phyloP scores from a whole-genome alignment of 37 sponge, comb jelly and placozoan genomes.

The Agelas oroides region DNA sequence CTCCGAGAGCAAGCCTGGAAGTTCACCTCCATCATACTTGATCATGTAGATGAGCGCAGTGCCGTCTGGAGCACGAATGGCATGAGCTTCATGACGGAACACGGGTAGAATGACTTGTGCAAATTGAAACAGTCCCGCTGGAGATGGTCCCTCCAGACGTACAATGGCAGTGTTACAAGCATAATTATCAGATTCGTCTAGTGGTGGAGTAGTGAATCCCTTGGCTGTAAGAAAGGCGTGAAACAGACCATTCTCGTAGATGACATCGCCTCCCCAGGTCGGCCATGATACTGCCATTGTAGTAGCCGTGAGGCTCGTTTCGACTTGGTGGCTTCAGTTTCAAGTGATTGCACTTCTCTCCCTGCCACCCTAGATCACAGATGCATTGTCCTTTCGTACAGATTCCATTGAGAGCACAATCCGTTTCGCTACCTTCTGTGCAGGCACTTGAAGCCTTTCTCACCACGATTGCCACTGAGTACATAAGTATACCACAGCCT shows the following conservation, averaged over 20 bases:
- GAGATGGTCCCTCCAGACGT: no score
- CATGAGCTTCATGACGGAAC: conserved; percentile 3
- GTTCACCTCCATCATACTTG: conserved; percentile 31
- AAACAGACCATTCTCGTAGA: conserved; percentile 1
- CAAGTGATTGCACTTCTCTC: no score
- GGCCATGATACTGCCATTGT: conserved; percentile 19
- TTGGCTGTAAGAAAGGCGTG: not conserved
- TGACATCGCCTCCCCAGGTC: conserved; percentile 13
- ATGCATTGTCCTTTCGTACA: not conserved
- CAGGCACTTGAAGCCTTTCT: not conserved
- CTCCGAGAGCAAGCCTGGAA: conserved; percentile 10
- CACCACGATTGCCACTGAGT: no score
- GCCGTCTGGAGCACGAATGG: conserved; percentile 31
- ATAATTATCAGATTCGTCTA: no score
- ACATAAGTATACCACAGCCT: no score
- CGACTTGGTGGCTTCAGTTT: conserved; percentile 18
- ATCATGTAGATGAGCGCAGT: conserved; percentile 49
- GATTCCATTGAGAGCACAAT: conserved; percentile 4
- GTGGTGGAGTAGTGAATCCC: no score
- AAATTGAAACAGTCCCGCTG: no score
- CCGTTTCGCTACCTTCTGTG: conserved; percentile 3
- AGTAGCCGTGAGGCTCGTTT: conserved; percentile 5
- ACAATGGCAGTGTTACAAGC: no score
- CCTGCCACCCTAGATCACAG: conserved; percentile 13
- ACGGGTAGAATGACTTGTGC: not conserved